Evolutionary conservation across 2,797 vertebrate species (phyloP).

Genomic region (Apogon talboti): DNA sequence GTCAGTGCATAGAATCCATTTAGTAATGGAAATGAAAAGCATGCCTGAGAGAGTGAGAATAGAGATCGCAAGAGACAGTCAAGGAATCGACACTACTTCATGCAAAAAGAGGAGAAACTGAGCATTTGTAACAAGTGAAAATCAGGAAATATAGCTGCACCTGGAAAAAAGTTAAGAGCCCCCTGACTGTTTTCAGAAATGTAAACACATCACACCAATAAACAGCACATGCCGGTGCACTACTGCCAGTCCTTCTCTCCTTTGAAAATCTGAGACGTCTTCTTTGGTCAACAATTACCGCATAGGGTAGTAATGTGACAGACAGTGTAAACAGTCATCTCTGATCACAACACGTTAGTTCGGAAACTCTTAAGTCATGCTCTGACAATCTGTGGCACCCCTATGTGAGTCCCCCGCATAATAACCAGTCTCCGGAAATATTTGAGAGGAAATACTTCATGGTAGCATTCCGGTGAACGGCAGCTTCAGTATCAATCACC

Average conservation of each 20-base stretch:
- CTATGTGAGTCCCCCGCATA: slow-evolving; percentile 37
- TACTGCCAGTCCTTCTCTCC: neutral
- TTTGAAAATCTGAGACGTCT: slow-evolving; percentile 1
- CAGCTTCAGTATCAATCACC: slow-evolving; percentile 40
- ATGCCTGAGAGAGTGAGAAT: slow-evolving; percentile 47
- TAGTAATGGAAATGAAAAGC: slow-evolving; percentile 36
- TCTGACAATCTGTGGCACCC: slow-evolving; percentile 34
- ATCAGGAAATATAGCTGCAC: neutral
- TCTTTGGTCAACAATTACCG: slow-evolving; percentile 8
- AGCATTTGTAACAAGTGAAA: neutral
- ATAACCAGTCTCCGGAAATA: slow-evolving; percentile 43
- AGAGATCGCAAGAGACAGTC: slow-evolving; percentile 26
- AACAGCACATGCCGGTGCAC: slow-evolving; percentile 5
- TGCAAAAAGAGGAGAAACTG: slow-evolving; percentile 32
- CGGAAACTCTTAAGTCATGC: slow-evolving; percentile 49
- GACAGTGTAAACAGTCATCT: slow-evolving; percentile 31
- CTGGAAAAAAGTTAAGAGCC: neutral
- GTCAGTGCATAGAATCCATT: slow-evolving; percentile 20
- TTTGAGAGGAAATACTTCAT: slow-evolving; percentile 44
- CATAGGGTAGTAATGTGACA: slow-evolving; percentile 19
- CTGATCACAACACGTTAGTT: slow-evolving; percentile 27
- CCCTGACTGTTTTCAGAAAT: neutral
- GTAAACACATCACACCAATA: slow-evolving; percentile 18
- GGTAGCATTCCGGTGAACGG: slow-evolving; percentile 41
- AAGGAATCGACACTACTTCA: slow-evolving; percentile 27